A percentile compares a stretch with the other conserved stretches of the same genome.
phyloP scores from a whole-genome alignment of 1,140 invertebrate species.

The Steinernema feltiae region DNA sequence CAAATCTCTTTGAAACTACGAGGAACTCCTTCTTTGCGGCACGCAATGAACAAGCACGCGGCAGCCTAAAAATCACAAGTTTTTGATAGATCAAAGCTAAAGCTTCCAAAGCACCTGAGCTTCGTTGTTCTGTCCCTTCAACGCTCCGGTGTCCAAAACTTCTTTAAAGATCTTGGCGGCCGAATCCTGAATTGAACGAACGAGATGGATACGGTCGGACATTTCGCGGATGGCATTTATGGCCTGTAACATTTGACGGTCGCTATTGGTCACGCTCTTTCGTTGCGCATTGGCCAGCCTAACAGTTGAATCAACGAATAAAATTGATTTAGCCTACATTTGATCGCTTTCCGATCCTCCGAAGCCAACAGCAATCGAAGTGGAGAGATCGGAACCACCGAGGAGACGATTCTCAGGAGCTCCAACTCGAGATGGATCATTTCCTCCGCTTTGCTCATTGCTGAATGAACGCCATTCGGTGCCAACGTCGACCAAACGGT shows the following conservation, averaged over 20 bases:
- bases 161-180: conserved; percentile 96
- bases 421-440: conserved; percentile 97
- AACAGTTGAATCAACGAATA: conserved; percentile 21
- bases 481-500: conserved; percentile 98
- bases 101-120: too few relatives aligned
- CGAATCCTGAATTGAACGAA: conserved; percentile 84
- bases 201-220: conserved; percentile 93
- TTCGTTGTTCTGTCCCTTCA: conserved; percentile 89
- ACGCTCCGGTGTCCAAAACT: conserved; percentile 88
- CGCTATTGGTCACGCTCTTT: conserved; percentile 59
- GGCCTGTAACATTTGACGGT: conserved; percentile 85
- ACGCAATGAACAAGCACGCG: conserved; percentile 96
- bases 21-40: conserved; percentile 93
- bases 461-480: conserved; percentile 99
- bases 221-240: conserved; percentile 93
- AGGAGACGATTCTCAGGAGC: conserved; percentile 78
- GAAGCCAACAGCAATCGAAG: conserved; percentile 86
- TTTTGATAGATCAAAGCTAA: too few relatives aligned
- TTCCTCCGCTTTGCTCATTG: conserved; percentile 83
- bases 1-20: conserved; percentile 98
- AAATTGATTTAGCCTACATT: conserved; percentile 62
- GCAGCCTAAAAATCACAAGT: too few relatives aligned
- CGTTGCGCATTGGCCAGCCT: conserved; percentile 56
- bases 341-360: conserved; percentile 66
- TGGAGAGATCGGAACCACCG: conserved; percentile 89